A percentile compares a stretch with the other conserved stretches of the same genome.
Conservation (phyloP, 2,888 invertebrate species). For the Helobdella robusta region DNA sequence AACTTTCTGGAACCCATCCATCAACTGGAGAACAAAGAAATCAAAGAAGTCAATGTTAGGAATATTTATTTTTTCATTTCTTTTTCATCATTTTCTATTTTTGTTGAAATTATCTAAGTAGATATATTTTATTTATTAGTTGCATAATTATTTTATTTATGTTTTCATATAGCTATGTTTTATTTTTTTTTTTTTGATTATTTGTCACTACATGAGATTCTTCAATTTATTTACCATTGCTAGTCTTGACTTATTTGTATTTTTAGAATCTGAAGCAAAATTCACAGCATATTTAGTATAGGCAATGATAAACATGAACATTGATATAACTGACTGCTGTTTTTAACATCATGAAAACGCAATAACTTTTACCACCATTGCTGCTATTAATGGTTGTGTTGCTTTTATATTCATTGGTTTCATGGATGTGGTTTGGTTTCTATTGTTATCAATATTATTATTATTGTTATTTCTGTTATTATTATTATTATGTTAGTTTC, state of each 20-base stretch:
- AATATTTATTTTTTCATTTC: neutral
- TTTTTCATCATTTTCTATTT: neutral
- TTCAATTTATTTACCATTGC: too few relatives aligned
- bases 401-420: neutral
- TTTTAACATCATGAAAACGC: too few relatives aligned
- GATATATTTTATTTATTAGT: neutral
- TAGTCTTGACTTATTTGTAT: too few relatives aligned
- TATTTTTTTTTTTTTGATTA: neutral
- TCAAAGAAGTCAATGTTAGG: slow-evolving; percentile 95
- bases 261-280: too few relatives aligned
- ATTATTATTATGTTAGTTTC: slow-evolving; percentile 62
- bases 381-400: neutral
- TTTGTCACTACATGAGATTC: too few relatives aligned
- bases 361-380: too few relatives aligned
- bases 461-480: neutral
- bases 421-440: neutral
- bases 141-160: neutral
- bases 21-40: slow-evolving; percentile 93
- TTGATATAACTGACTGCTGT: too few relatives aligned
- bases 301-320: too few relatives aligned
- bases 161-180: neutral
- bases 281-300: too few relatives aligned
- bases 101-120: neutral
- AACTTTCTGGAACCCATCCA: slow-evolving; percentile 96
- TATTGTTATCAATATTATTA: neutral